Conservation (phyloP, 2,888 invertebrate species). For the Cerceris rybyensis region DNA sequence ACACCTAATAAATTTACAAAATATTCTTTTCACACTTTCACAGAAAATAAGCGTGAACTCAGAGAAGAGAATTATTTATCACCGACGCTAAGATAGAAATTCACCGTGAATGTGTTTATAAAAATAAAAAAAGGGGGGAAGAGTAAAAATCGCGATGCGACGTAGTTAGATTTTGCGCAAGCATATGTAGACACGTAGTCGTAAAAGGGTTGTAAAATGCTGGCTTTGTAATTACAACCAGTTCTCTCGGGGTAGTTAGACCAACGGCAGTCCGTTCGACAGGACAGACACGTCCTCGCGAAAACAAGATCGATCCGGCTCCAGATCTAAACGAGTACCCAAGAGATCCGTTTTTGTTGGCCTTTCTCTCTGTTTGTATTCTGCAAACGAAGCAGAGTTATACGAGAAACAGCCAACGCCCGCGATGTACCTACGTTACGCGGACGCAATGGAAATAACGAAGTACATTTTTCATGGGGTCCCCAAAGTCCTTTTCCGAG, state of each 20-base stretch:
- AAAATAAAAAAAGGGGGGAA: too few relatives aligned
- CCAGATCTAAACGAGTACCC: conserved; percentile 20
- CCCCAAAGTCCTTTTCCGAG: background rate
- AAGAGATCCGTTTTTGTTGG: conserved; percentile 19
- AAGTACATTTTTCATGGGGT: background rate
- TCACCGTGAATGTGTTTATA: too few relatives aligned
- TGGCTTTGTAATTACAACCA: conserved; percentile 45
- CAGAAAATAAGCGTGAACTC: too few relatives aligned
- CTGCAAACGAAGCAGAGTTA: background rate
- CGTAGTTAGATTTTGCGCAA: conserved; percentile 21
- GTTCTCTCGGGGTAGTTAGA: conserved; percentile 37
- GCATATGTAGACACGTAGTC: conserved; percentile 45
- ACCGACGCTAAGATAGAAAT: too few relatives aligned
- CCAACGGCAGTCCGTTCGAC: conserved; percentile 21
- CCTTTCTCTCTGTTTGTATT: background rate
- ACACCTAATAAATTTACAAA: too few relatives aligned
- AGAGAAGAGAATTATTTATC: too few relatives aligned
- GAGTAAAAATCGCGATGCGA: conserved; percentile 12
- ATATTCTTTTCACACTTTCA: too few relatives aligned
- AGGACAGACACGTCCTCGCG: conserved; percentile 28
- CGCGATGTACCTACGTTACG: background rate
- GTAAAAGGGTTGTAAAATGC: conserved; percentile 55
- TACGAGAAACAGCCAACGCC: background rate
- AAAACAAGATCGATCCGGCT: conserved; percentile 42
- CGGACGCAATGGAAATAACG: background rate